phyloP scores from a whole-genome alignment of 2,888 invertebrate genomes.

The Nomada hirtipes region DNA sequence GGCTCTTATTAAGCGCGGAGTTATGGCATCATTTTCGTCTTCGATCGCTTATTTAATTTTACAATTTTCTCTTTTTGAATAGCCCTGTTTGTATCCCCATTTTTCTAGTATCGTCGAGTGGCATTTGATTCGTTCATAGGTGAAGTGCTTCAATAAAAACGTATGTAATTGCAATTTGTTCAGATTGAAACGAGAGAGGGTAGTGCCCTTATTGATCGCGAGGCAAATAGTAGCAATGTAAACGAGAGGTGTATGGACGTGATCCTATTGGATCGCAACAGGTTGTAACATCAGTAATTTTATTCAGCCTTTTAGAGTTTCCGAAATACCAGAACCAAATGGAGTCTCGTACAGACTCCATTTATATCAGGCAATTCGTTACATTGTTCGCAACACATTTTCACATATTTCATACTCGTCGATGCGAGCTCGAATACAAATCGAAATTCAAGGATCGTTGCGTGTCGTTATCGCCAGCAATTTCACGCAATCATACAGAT shows the following conservation, averaged over 20 bases:
- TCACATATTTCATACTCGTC: not conserved
- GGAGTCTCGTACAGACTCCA: not conserved
- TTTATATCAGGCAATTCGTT: constrained; percentile 21
- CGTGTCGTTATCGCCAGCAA: not conserved
- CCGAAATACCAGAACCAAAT: constrained; percentile 1
- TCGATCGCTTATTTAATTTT: no score
- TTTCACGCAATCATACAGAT: not conserved
- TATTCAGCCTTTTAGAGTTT: constrained; percentile 29
- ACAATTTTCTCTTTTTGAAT: no score
- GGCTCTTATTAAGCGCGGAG: no score
- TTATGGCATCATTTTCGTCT: no score
- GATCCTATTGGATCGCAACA: constrained; percentile 34
- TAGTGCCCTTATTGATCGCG: constrained; percentile 1
- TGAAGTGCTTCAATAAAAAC: not conserved
- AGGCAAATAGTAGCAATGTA: not conserved
- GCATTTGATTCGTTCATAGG: not conserved
- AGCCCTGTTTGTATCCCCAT: no score
- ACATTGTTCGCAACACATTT: constrained; percentile 14
- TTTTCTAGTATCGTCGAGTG: not conserved
- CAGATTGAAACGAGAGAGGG: not conserved
- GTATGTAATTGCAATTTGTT: not conserved
- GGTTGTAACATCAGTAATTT: constrained; percentile 43
- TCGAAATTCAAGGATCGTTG: not conserved
- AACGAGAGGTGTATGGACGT: not conserved
- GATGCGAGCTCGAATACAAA: not conserved